phyloP scores from a whole-genome alignment of 2,888 invertebrate species.

The Cheilosia impressa region DNA sequence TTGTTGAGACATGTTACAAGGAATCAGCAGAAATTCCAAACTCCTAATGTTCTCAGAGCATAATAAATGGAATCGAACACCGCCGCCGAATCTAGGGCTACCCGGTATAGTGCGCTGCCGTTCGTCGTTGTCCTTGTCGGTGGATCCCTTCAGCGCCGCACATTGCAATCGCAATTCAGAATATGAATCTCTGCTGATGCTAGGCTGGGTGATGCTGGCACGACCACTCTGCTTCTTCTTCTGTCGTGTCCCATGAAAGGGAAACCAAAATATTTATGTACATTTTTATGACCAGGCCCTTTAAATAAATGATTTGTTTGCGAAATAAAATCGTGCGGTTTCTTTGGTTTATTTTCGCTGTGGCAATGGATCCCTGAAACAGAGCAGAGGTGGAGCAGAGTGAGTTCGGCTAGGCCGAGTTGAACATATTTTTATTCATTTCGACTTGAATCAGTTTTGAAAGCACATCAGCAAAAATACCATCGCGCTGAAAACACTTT shows the following conservation, averaged over 20 bases:
- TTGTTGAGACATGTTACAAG: conserved; percentile 74
- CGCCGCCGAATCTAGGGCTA: conserved; percentile 64
- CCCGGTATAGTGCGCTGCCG: not conserved
- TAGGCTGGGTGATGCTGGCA: conserved; percentile 42
- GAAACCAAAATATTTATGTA: conserved; percentile 76
- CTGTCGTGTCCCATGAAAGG: conserved; percentile 71
- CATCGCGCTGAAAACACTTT: conserved; percentile 60
- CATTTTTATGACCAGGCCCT: conserved; percentile 75
- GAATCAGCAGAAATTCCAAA: conserved; percentile 71
- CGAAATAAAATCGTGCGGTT: conserved; percentile 75
- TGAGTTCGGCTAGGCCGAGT: conserved; percentile 39
- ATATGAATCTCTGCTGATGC: conserved; percentile 69
- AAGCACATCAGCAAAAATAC: conserved; percentile 33
- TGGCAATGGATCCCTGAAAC: conserved; percentile 18
- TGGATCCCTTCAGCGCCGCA: conserved; percentile 24
- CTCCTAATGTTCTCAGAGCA: conserved; percentile 72
- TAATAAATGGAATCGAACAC: conserved; percentile 73
- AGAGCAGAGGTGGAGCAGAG: conserved; percentile 7
- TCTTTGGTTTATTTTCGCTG: conserved; percentile 66
- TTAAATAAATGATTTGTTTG: conserved; percentile 76
- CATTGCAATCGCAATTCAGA: conserved; percentile 49
- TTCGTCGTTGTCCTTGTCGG: conserved; percentile 14
- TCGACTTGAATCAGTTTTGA: conserved; percentile 61
- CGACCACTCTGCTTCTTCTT: conserved; percentile 2
- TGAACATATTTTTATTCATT: conserved; percentile 43